These are phyloP conservation scores for Prolemur simus DNA, from an alignment of 2,113 vertebrate species.

Conservation along the genomic window DNA sequence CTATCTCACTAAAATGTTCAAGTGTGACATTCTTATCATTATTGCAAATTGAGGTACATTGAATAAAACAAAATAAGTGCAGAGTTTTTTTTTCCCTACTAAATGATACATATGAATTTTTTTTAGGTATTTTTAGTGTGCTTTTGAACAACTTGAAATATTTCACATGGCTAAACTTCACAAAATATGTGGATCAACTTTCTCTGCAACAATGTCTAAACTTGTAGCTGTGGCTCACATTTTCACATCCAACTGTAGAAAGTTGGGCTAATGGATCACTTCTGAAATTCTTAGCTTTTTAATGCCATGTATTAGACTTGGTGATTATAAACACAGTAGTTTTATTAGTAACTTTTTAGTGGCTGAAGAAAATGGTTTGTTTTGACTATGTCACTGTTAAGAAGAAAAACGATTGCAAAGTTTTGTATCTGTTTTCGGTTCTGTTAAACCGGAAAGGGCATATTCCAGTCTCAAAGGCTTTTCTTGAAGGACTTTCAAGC, in stretches of 20 bases:
- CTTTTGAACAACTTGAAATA: background rate
- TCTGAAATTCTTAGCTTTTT: background rate
- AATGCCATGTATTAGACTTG: background rate
- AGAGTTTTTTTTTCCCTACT: background rate
- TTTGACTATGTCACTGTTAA: slow-evolving; percentile 28
- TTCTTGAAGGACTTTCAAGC: slow-evolving; percentile 49
- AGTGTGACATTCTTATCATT: background rate
- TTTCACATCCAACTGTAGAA: background rate
- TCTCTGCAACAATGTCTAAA: background rate
- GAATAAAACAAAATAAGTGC: background rate
- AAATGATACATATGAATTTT: background rate
- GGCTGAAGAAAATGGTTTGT: slow-evolving; percentile 4
- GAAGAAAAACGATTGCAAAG: slow-evolving; percentile 19
- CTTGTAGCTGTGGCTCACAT: background rate
- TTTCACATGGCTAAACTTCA: background rate
- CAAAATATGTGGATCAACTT: background rate
- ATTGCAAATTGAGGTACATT: background rate
- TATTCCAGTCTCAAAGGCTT: slow-evolving; percentile 21
- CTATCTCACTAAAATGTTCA: background rate
- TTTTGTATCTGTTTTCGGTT: slow-evolving; percentile 27
- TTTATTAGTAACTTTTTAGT: background rate
- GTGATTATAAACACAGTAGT: background rate
- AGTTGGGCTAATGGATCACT: background rate
- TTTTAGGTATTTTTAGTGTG: background rate
- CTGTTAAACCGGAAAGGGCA: slow-evolving; percentile 12